Base-by-base conservation (phyloP, 2,113 vertebrate species). In the Arenaria interpres region DNA sequence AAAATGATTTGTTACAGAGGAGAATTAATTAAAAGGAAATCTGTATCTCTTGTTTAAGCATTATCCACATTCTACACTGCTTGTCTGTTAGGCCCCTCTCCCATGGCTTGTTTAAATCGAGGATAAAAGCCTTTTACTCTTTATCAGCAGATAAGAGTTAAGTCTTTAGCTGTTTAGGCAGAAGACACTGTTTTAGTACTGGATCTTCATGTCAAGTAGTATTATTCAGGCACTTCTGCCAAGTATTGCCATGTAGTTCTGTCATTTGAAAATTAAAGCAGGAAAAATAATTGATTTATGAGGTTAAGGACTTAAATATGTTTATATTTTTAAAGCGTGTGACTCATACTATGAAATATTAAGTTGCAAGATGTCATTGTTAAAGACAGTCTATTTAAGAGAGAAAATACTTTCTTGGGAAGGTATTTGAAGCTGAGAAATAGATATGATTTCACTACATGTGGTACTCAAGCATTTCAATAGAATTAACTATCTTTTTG, bases 111-210 rank as follows among this genome's bases (percentile, higher is more conserved):
- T 92, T 95, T 92, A 87, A 92, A 64, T 48, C 84, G 41, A 85
- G 50, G 62, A 69, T 93, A 92, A 93, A 92, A 91, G 43, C 64
- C 35, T 75, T 9, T 83, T 94, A 51, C 19, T 82, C 39, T 73
- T 88, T 69, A 79, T 89, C 86, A 80, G 32, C 50, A 85, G 86
- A 57, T 95, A 79, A 93, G 69, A 92, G 37, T 89, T 95, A 96
- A 88, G 91, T 95, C 86, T 82, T 85, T 11, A 73, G 80, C 43
- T 92, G 24, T 89, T 72, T 63, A 75, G 57, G 35, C 66, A 81
- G 53, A 85, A 89, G 53, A 45, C 51, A 35, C 46, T 88, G 32
- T 48, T 89, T 85, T 92, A 56, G 53, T 90, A 39, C 45, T 75
- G 43, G 8, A 35, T 84, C 69, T 68, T 73, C 25, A 27, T 76